Percentiles rank a stretch among this genome's conserved stretches.
Evolutionary conservation across 1,140 invertebrate genomes (phyloP).

Genomic region (Cyclargus thomasi): DNA sequence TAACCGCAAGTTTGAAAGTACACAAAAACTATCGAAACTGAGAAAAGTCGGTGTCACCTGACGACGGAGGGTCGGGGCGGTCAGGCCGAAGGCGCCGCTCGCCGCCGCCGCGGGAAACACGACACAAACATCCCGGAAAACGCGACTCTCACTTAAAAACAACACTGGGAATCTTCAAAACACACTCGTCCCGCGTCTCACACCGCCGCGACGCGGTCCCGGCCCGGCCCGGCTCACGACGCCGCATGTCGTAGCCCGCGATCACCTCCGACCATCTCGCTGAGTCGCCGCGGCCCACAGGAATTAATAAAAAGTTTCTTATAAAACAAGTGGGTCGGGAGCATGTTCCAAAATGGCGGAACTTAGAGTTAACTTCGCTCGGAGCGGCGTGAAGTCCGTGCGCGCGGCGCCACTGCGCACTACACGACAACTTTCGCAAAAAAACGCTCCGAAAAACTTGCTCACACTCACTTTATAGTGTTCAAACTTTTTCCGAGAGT

Average conservation of each 20-base stretch:
- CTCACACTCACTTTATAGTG: slow-evolving; percentile 39
- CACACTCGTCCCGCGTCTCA: slow-evolving; percentile 45
- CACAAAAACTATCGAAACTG: slow-evolving; percentile 51
- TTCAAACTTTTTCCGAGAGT: slow-evolving; percentile 42
- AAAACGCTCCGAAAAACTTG: slow-evolving; percentile 59
- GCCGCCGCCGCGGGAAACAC: not conserved
- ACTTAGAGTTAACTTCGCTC: slow-evolving; percentile 76
- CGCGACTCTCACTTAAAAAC: slow-evolving; percentile 62
- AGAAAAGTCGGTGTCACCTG: slow-evolving; percentile 56
- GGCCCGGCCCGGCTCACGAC: slow-evolving; percentile 43
- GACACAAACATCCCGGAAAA: slow-evolving; percentile 26
- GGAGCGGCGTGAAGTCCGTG: slow-evolving; percentile 71
- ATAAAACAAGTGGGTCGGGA: slow-evolving; percentile 77
- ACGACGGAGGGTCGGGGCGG: slow-evolving; percentile 34
- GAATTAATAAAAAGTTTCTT: slow-evolving; percentile 78
- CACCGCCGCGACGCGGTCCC: slow-evolving; percentile 50
- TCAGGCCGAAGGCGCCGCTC: not conserved
- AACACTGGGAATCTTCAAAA: slow-evolving; percentile 62
- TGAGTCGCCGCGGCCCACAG: slow-evolving; percentile 74
- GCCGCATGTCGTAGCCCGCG: slow-evolving; percentile 56
- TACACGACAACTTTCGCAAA: slow-evolving; percentile 64
- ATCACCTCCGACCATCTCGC: slow-evolving; percentile 76
- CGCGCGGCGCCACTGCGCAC: slow-evolving; percentile 55
- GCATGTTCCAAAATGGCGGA: slow-evolving; percentile 77
- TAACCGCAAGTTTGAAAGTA: slow-evolving; percentile 50